Evolutionary conservation across 92 coral and sea anemone genomes (phyloP), one percentile per base, ranked within the genome.

Genomic region (Umimayanthus chanpuru): DNA sequence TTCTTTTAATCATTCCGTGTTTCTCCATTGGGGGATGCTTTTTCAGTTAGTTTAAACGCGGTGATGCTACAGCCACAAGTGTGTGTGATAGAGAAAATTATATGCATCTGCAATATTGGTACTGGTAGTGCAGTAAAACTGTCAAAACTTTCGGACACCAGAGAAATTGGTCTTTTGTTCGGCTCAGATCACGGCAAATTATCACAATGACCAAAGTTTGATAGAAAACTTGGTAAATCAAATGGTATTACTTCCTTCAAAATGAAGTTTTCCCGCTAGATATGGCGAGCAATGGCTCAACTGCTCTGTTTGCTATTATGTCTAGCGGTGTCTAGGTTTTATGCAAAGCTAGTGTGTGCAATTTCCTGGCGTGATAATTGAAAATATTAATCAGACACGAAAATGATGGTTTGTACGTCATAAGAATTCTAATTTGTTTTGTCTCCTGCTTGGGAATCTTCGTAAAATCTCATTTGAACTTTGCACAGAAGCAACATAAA

Each of bases 321-420:
- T 83, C 87, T 83, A 67, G 87, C 39, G 50, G 41, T 83, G 87
- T 83, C 87, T 83, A 83, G 87, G n/a, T 83, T 83, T 83, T 83
- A 83, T 83, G 87, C 87, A 68, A 83, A 83, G 87, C 77, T 83
- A 43, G 67, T 83, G 79, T 83, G 87, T 67, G 77, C 77, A 30
- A 83, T 83, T 67, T 83, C 87, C 87, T 83, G 87, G 87, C 87
- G 87, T 83, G 87, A 83, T 83, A 83, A 67, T 68, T 26, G 68
- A 44, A 71, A 38, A n/a, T 43, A 83, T 6, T n/a, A 28, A 75
- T 47, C 25, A 25, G 77, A 43, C 87, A 83, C 87, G 87, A 70
- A 83, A 47, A 72, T 70, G 66, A 18, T 18, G 41, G 18, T 11
- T 56, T 80, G 25, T 53, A 55, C 38, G 12, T 55, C 21, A 80